Evolutionary conservation across 2,888 invertebrate genomes (phyloP).

Genomic region (Coelopa pilipes): DNA sequence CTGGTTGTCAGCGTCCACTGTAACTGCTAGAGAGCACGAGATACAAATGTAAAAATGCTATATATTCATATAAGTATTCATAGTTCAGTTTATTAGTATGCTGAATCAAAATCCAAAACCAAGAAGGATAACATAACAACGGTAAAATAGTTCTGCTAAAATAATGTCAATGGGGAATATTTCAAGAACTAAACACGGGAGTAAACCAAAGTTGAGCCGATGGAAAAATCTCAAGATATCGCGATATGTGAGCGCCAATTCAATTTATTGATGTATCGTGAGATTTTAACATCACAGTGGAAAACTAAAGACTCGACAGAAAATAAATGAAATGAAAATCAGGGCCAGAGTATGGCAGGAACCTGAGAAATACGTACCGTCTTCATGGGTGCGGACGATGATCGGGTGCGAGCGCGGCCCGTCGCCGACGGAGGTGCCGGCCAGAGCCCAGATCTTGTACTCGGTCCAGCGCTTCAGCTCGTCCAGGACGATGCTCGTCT

Average conservation of each 20-base stretch:
- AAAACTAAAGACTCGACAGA: no score
- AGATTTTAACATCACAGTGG: no score
- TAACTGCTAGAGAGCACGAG: conserved; percentile 32
- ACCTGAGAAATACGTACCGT: conserved; percentile 83
- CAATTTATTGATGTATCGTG: no score
- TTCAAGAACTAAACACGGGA: no score
- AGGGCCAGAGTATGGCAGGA: not conserved
- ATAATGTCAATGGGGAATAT: no score
- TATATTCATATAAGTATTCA: not conserved
- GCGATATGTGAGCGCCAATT: no score
- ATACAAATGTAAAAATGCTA: conserved; percentile 34
- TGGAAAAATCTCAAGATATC: no score
- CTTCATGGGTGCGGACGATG: conserved; percentile 94
- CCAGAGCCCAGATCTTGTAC: conserved; percentile 96
- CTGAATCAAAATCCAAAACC: conserved; percentile 27
- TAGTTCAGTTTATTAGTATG: conserved; percentile 15
- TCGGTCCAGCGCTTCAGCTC: conserved; percentile 95
- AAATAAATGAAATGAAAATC: not conserved
- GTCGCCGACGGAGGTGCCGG: conserved; percentile 96
- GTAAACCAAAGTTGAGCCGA: no score
- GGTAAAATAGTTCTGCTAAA: no score
- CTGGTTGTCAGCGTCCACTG: conserved; percentile 47
- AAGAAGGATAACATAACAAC: not conserved
- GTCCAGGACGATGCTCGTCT: conserved; percentile 83
- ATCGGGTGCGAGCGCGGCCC: conserved; percentile 93